Evolutionary conservation across 2,113 vertebrate genomes (phyloP), one percentile per base, ranked within the genome.

Genomic region (Neomonachus schauinslandi): DNA sequence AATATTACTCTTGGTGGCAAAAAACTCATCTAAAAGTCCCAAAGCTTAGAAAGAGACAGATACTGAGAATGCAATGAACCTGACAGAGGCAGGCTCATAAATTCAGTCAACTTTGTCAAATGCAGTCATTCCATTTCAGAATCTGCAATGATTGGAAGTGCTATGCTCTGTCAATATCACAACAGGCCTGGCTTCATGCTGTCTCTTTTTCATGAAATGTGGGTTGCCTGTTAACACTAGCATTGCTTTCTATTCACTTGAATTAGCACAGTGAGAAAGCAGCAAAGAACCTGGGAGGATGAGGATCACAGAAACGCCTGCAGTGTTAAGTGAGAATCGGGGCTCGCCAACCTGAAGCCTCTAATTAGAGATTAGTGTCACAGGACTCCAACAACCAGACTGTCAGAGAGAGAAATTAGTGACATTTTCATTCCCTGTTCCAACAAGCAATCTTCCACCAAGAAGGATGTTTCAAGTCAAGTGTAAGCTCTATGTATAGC

Each of bases 291-390:
- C 74, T 26, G 80, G 84, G 88, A 97, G 97, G 93, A 74, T 1
- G 76, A 53, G 90, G 87, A 96, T 88, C 97, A 89, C 83, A 97
- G 95, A 86, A 72, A 76, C 1, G n/a, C 91, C 97, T 88, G 95
- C 90, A 85, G 94, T 53, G n/a, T 72, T 92, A 90, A 97, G 98
- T 42, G 80, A 98, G 98, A 98, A 98, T 9, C 10, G 22, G 61
- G 89, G 67, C 76, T 85, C 63, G 16, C 94, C 76, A 84, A 97
- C 77, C 90, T 81, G 71, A 69, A 95, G 69, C 86, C 76, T 97
- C 96, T 96, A 94, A 76, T 39, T 89, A 89, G 97, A 95, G 36
- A 96, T 96, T 93, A 98, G 93, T 97, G 76, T 94, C 97, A 98
- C 79, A 93, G 67, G 65, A 61, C 72, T 97, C 97, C 91, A 92